A percentile compares a stretch with the other conserved stretches of the same genome.
Conservation (phyloP, 1,140 invertebrate species). For the Brachystomella parvula region DNA sequence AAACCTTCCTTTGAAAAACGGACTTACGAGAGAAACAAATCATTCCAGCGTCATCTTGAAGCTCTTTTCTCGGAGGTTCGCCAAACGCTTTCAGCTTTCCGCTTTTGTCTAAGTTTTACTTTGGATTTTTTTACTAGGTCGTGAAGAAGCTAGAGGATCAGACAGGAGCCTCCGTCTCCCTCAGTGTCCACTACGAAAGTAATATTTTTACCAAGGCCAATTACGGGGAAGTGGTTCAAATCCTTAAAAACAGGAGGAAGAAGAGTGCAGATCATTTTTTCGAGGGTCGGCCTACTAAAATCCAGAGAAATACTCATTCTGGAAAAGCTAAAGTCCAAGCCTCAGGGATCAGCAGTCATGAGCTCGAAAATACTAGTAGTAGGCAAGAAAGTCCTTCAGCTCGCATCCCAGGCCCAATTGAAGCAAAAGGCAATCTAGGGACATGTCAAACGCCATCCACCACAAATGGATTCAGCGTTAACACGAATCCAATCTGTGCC, state of each 20-base stretch:
- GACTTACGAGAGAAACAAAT: not conserved
- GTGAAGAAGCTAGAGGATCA: not conserved
- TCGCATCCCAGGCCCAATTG: not conserved
- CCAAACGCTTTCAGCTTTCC: not conserved
- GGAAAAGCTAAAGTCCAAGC: not conserved
- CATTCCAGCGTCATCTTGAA: not conserved
- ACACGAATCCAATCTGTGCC: not conserved
- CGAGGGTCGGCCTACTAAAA: not conserved
- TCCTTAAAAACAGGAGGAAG: not conserved
- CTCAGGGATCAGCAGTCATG: not conserved
- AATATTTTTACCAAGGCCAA: not conserved
- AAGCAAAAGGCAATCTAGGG: not conserved
- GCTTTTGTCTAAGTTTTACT: not conserved
- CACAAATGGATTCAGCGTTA: not conserved
- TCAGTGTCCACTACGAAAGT: not conserved
- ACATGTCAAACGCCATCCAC: not conserved
- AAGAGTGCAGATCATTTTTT: not conserved
- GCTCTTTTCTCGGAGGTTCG: not conserved
- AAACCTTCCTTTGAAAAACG: not conserved
- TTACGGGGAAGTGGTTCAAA: not conserved
- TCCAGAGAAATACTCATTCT: not conserved
- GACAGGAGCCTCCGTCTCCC: not conserved
- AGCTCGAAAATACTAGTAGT: not conserved
- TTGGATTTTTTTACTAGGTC: not conserved
- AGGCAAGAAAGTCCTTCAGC: not conserved